Percentiles rank a stretch among this genome's conserved stretches.
Conservation (phyloP, 2,113 vertebrate species). For the Edolisoma coerulescens region DNA sequence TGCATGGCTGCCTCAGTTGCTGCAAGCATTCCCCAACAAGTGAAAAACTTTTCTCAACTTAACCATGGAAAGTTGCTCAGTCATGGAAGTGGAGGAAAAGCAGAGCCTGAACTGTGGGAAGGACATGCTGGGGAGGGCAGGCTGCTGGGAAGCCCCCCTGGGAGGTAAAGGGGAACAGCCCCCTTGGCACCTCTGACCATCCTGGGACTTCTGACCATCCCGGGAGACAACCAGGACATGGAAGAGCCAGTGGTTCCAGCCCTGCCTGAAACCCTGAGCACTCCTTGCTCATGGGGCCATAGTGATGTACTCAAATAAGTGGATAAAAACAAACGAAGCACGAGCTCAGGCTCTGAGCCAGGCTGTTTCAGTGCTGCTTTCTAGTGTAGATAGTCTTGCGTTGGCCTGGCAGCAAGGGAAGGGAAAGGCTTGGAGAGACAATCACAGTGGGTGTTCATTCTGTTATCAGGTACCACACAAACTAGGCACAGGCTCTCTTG, state of each 20-base stretch:
- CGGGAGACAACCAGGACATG: too few relatives aligned
- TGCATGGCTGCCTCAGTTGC: fast-evolving
- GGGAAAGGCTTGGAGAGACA: neutral
- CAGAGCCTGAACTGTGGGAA: neutral
- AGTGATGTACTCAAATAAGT: neutral
- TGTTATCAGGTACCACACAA: neutral
- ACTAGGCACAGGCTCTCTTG: neutral
- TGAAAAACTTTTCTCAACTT: neutral
- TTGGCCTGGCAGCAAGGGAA: neutral
- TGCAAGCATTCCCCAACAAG: neutral
- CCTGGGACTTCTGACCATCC: neutral
- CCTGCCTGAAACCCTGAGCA: fast-evolving
- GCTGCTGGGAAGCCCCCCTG: neutral
- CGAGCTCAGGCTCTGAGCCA: neutral
- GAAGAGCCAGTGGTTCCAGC: neutral
- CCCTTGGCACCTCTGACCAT: neutral
- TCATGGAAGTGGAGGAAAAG: neutral
- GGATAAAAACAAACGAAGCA: fast-evolving
- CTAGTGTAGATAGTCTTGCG: neutral
- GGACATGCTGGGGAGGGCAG: neutral
- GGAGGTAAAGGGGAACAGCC: neutral
- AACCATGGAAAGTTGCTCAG: neutral
- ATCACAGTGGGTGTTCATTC: fast-evolving
- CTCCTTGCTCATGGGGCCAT: fast-evolving
- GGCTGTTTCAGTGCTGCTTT: neutral